Evolutionary conservation across 1,140 invertebrate genomes (phyloP), one percentile per base, ranked within the genome.

Genomic region (Zaprionus taronus): DNA sequence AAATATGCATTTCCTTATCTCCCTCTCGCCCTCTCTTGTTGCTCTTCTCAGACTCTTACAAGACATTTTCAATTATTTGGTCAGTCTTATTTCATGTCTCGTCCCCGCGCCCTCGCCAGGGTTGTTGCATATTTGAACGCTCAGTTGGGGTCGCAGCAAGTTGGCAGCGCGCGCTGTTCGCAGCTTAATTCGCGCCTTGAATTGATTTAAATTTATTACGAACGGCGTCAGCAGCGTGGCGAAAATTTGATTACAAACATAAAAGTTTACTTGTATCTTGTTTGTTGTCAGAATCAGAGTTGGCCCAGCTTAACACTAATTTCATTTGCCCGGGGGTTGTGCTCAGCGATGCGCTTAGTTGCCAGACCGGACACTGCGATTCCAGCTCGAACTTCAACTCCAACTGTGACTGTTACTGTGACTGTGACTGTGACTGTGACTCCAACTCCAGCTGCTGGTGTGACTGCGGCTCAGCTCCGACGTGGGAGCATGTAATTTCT

Each of bases 181-280:
- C 22, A 5, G 51, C 24, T 28, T 28, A 28, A 55, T 55, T 55
- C 12, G 53, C 22, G 53, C 14, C 58, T 53, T 75, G 74, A 79
- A 91, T 85, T 90, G 86, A 91, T 91, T 91, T 86, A 85, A 83
- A 86, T 91, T 83, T 91, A 83, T 83, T 76, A 82, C 71, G 75
- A 67, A 77, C 51, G 61, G 41, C 70, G 75, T 79, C 77, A 79
- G 79, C 73, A 79, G 75, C 64, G 65, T 75, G 82, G 63, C 80
- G 76, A 81, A 76, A 83, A 91, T 91, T 86, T 87, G 76, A 91
- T 91, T 91, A 87, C 63, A 63, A 61, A 62, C 87, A 87, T 91
- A 91, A 91, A 91, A 87, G 79, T 91, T 87, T 84, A 84, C 84
- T 91, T 84, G 76, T 87, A 80, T 83, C 67, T 69, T 57, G 68